Evolutionary conservation across 2,888 invertebrate genomes (phyloP), one percentile per base, ranked within the genome.

Genomic region (Harmothoe impar): DNA sequence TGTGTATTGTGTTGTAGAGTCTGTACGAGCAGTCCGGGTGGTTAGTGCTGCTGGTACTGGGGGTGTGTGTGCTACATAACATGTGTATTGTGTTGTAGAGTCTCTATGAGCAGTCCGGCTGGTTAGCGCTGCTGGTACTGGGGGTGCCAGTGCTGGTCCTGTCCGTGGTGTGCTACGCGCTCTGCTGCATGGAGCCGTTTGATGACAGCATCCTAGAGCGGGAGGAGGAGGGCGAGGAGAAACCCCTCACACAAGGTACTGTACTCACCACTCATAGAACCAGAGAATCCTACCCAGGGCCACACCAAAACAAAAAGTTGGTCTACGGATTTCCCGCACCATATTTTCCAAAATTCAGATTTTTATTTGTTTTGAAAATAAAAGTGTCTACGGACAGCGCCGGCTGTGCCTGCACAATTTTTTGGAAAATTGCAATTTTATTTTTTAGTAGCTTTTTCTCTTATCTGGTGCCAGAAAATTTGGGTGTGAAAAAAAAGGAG

Each of bases 161-260:
- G 31, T 97, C 98, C 33, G 97, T 99, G 31, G 99, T 99, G 94
- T 97, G 98, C 95, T 99, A 99, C 96, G 98, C 99, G 0, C 97
- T 99, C 92, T 99, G 98, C 96, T 99, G 99, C 95, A 98, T 98
- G 89, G 99, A 99, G 95, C 98, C 99, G 94, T 96, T 99, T 93
- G 99, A 99, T 95, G 98, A 98, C 0, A 93, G 92, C 15, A 90
- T 72, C 0, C 81, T 91, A 17, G 97, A 98, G 84, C 98, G 98
- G 91, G 94, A 94, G 10, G 94, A 94, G 25, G 81, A 77, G 52
- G 89, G 33, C 17, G 51, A 86, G 7, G 86, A 86, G 54, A 86
- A 5, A 23, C 1, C 7, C 3, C 54, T 86, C 25, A 54, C 20
- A 33, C 0, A 81, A 35, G 81, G 81, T 81, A 81, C 33, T 1